Evolutionary conservation across 2,888 invertebrate species (phyloP).

Genomic region (Poecilus cupreus): DNA sequence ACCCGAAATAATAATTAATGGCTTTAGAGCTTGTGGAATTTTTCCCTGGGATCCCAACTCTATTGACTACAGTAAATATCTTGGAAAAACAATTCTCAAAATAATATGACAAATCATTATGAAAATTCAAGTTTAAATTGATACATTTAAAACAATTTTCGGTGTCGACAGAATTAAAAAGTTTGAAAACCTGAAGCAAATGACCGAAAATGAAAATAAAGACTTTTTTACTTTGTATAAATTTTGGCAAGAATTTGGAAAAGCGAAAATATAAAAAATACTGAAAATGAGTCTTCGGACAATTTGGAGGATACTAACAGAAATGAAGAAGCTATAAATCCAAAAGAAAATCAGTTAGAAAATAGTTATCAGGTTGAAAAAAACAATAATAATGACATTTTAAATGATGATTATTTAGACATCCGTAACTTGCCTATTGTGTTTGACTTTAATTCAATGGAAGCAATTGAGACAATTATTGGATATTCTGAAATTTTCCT

Average conservation of each 20-base stretch:
- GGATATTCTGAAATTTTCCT: not conserved
- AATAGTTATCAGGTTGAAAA: not conserved
- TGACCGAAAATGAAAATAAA: not conserved
- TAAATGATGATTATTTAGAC: not conserved
- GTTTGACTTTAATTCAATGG: not conserved
- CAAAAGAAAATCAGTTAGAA: not conserved
- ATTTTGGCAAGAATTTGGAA: not conserved
- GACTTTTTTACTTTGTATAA: not conserved
- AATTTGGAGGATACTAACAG: not conserved
- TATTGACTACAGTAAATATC: conserved; percentile 58
- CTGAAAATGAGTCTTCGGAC: no score
- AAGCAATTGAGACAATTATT: not conserved
- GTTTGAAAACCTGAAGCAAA: not conserved
- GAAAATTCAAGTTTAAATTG: not conserved
- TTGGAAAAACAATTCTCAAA: no score
- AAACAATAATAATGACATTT: not conserved
- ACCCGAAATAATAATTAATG: conserved; percentile 58
- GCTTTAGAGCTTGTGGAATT: conserved; percentile 63
- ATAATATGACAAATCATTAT: no score
- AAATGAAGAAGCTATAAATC: not conserved
- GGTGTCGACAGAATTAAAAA: not conserved
- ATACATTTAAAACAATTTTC: not conserved
- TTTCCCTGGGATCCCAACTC: conserved; percentile 63
- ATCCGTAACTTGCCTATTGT: no score
- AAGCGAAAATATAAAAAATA: no score